Conservation (phyloP, 35 echinoderm and acorn worm species). For the Lytechinus variegatus region DNA sequence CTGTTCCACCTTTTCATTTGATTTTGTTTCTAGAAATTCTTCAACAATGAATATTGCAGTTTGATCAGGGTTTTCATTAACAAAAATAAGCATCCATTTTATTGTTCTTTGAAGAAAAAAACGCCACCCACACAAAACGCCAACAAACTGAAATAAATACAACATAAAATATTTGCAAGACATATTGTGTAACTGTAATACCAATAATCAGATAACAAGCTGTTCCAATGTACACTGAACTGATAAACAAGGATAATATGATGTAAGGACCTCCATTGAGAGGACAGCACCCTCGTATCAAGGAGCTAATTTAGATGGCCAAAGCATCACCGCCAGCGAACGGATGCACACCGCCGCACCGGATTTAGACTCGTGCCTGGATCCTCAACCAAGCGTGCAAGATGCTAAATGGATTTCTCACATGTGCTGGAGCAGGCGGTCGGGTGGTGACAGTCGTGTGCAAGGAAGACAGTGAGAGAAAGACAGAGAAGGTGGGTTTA, state of each 20-base stretch:
- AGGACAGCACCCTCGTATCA: neutral
- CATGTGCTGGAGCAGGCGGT: neutral
- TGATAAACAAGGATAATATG: neutral
- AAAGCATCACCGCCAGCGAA: neutral
- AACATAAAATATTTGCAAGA: neutral
- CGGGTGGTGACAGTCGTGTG: neutral
- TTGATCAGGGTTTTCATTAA: too few species aligned
- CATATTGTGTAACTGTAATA: neutral
- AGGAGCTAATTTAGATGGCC: neutral
- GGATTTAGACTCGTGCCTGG: slow-evolving; percentile 9
- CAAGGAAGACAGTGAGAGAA: neutral
- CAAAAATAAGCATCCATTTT: too few species aligned
- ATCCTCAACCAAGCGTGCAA: neutral
- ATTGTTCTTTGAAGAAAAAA: too few species aligned
- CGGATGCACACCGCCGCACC: neutral
- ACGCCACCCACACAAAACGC: too few species aligned
- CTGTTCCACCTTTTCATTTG: too few species aligned
- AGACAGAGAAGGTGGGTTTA: too few species aligned
- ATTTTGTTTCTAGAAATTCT: too few species aligned
- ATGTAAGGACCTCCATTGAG: neutral
- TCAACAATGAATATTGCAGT: too few species aligned
- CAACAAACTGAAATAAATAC: neutral
- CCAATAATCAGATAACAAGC: neutral
- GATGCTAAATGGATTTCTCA: slow-evolving; percentile 40
- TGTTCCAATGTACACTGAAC: neutral